phyloP scores from a whole-genome alignment of 1,140 invertebrate species.

The Brachionus paranguensis region DNA sequence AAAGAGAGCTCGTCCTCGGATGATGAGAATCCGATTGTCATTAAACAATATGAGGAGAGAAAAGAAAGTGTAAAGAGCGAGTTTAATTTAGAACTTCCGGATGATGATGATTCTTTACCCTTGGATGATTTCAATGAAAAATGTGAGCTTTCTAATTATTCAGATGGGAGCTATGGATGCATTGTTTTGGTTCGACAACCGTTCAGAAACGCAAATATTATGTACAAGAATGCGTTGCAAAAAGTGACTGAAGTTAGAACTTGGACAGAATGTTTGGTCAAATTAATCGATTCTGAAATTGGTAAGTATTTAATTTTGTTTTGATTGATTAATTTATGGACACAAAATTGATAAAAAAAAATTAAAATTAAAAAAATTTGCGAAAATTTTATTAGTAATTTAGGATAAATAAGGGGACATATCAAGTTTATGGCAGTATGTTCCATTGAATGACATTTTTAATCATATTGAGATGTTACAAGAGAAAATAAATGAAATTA shows the following conservation, averaged over 20 bases:
- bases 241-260: slow-evolving; percentile 31
- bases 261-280: slow-evolving; percentile 33
- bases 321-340: background rate
- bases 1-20: background rate
- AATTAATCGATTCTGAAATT: background rate
- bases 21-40: background rate
- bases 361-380: no score
- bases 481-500: no score
- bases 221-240: slow-evolving; percentile 20
- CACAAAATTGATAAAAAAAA: no score
- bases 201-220: slow-evolving; percentile 18
- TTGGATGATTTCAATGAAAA: slow-evolving; percentile 35
- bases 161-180: slow-evolving; percentile 20
- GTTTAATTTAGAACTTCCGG: slow-evolving; percentile 35
- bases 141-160: slow-evolving; percentile 2
- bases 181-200: slow-evolving; percentile 27
- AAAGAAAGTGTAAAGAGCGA: slow-evolving; percentile 15
- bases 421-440: no score
- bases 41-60: background rate
- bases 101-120: slow-evolving; percentile 33
- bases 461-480: no score
- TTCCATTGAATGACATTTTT: no score
- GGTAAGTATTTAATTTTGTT: background rate
- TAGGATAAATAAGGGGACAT: no score
- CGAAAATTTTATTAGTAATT: no score